Evolutionary conservation across 2,113 vertebrate genomes (phyloP).

Genomic region (Gobiocypris rarus): DNA sequence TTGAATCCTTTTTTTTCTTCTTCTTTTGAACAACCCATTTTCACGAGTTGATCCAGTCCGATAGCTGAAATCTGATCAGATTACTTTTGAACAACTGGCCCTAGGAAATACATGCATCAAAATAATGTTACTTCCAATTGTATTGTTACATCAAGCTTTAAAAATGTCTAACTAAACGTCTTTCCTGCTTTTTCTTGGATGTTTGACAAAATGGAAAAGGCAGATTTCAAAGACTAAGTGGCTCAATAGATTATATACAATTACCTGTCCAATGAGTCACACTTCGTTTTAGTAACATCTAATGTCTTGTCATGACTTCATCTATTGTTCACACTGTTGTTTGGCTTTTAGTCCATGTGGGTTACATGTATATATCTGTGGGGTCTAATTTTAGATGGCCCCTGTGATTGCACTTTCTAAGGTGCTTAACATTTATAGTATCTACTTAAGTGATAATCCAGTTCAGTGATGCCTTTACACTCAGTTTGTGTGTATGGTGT

Average conservation of each 20-base stretch:
- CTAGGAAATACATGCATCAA: background rate
- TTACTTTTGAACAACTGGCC: too few relatives aligned
- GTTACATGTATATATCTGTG: constrained; percentile 10
- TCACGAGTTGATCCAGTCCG: too few relatives aligned
- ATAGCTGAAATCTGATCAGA: too few relatives aligned
- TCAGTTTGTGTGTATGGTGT: constrained; percentile 3
- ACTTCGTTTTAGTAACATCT: background rate
- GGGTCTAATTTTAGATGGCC: constrained; percentile 44
- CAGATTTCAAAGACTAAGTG: background rate
- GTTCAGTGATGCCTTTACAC: constrained; percentile 27
- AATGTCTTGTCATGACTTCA: background rate
- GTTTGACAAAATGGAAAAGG: background rate
- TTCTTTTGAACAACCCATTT: too few relatives aligned
- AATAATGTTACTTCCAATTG: background rate
- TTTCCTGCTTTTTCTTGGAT: background rate
- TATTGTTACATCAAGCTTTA: background rate
- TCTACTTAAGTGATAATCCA: constrained; percentile 51
- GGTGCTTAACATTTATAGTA: constrained; percentile 43
- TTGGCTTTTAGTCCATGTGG: background rate
- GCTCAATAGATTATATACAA: background rate
- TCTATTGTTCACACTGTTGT: background rate
- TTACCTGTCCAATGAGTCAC: background rate
- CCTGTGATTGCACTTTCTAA: constrained; percentile 38
- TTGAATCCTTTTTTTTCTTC: too few relatives aligned
- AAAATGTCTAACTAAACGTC: background rate